Base-by-base conservation (phyloP, 2,113 vertebrate species). In the Misgurnus mizolepis region DNA sequence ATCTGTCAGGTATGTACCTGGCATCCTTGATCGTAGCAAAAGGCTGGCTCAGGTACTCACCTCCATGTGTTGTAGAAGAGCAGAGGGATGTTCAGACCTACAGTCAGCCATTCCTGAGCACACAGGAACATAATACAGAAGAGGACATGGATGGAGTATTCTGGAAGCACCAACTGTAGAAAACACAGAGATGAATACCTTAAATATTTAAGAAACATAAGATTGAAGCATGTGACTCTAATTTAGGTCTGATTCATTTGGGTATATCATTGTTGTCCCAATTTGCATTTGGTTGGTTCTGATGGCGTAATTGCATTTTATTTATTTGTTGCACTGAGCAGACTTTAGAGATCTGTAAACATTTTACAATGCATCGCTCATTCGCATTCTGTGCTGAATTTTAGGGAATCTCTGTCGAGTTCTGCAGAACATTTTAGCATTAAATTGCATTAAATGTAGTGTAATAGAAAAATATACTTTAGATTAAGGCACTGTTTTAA, bases 111-210 rank as follows among this genome's bases (percentile, higher is more conserved):
- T 88, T 99, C 95, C 55, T 98, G 96, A 7, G 97, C 96, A 6
- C 98, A 99, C 80, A 99, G 90, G 91, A 99, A 99, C 98, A 99
- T 99, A 85, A 98, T 93, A 85, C 98, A 99, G 93, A 99, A 99
- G 80, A 99, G 95, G 76, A 94, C 95, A 86, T 99, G 98, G 90
- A 98, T 98, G 78, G 96, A 98, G 83, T 98, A 99, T 72, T 99
- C 98, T 0, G 98, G 96, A 76, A 98, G 91, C 90, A 99, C 97
- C 92, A 99, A 89, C 98, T 99, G 61, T 45, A 18, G 50, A 56
- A 49, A 88, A 18, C 22, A 87, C 77, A 73, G 74, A 74, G 15
- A 66, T 34, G 27, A 53, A 76, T 64, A 69, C 6, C 15, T 18
- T 2, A 40, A 17, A 39, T 53, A 27, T 7, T 72, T 22, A 22